These are phyloP conservation scores for Spinibarbus caldwelli DNA, from an alignment of 2,797 vertebrate species.

Conservation along the genomic window DNA sequence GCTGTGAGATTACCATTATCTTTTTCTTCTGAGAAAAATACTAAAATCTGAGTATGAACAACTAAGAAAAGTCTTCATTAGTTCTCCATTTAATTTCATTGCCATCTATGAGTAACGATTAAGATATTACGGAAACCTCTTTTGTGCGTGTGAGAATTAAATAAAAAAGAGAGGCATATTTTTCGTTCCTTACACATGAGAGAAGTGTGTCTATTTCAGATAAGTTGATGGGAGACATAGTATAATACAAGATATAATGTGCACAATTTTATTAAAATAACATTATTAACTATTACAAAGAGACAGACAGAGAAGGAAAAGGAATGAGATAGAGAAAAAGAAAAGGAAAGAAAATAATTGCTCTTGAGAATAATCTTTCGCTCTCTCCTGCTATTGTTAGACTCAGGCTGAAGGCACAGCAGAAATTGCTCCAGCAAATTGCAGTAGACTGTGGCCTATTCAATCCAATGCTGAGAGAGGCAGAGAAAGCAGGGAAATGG, in stretches of 20 bases:
- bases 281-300: slow-evolving; percentile 27
- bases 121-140: not conserved
- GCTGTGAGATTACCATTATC: not conserved
- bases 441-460: slow-evolving; percentile 63
- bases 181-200: not conserved
- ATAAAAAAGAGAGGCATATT: not conserved
- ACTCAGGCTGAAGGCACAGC: slow-evolving; percentile 54
- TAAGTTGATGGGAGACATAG: not conserved
- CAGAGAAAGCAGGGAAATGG: slow-evolving; percentile 32
- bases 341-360: slow-evolving; percentile 25
- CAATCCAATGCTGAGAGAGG: slow-evolving; percentile 49
- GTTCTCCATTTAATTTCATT: not conserved
- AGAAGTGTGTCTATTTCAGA: slow-evolving; percentile 20
- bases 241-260: not conserved
- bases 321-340: slow-evolving; percentile 10
- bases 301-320: slow-evolving; percentile 14
- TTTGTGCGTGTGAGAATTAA: not conserved
- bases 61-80: not conserved
- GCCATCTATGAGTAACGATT: not conserved
- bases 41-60: too few relatives aligned
- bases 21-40: not conserved
- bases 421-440: slow-evolving; percentile 68
- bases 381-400: slow-evolving; percentile 44
- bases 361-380: slow-evolving; percentile 5
- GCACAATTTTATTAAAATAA: slow-evolving; percentile 22